Evolutionary conservation across 2,888 invertebrate species (phyloP).

Genomic region (Embidobia sp.): DNA sequence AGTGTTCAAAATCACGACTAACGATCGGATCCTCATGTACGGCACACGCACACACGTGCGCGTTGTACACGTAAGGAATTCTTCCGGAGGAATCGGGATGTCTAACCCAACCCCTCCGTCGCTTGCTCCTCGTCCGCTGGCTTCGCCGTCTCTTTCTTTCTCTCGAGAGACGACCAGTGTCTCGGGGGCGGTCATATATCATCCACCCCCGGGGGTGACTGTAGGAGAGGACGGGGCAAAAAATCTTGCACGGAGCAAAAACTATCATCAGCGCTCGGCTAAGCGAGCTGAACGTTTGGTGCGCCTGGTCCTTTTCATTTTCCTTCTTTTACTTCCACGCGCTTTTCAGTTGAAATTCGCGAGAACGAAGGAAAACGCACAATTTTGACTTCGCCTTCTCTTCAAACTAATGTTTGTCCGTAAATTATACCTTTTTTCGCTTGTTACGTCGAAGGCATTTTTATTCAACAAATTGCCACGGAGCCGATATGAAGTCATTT

Average conservation of each 20-base stretch:
- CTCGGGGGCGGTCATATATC: conserved; percentile 81
- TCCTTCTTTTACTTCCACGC: conserved; percentile 57
- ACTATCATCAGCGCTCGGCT: conserved; percentile 81
- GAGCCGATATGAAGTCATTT: too few relatives aligned
- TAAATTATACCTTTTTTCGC: conserved; percentile 37
- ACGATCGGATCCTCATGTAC: conserved; percentile 65
- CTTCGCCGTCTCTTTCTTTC: conserved; percentile 67
- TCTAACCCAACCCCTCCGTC: conserved; percentile 64
- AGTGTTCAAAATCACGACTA: conserved; percentile 66
- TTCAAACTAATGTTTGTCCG: conserved; percentile 39
- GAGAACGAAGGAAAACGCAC: conserved; percentile 55
- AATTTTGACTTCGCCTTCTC: conserved; percentile 46
- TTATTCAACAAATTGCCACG: conserved; percentile 13
- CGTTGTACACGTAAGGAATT: conserved; percentile 72
- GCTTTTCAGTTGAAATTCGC: conserved; percentile 50
- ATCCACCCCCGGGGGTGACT: conserved; percentile 75
- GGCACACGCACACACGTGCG: conserved; percentile 63
- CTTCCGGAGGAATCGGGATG: conserved; percentile 75
- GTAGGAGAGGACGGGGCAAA: conserved; percentile 67
- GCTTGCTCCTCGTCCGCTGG: conserved; percentile 42
- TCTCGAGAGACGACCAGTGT: conserved; percentile 77
- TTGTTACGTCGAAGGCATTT: conserved; percentile 18
- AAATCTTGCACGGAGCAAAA: conserved; percentile 77
- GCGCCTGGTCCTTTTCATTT: conserved; percentile 68
- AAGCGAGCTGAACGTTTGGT: conserved; percentile 78